Base-by-base conservation (phyloP, 2,797 vertebrate species). In the Sebastes melanostomus region DNA sequence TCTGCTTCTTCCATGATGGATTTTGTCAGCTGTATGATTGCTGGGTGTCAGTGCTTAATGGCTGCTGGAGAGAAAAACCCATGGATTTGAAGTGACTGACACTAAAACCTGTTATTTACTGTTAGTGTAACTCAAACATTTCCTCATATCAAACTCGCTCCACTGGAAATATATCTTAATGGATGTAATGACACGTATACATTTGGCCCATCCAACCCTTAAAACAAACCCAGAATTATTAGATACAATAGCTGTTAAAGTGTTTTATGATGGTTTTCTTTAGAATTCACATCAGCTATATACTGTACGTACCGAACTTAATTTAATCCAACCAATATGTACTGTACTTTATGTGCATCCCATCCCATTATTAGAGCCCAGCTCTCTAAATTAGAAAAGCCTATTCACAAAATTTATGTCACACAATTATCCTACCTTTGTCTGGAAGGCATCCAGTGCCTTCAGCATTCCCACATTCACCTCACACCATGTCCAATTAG, bases 401-500 rank as follows among this genome's bases (percentile, higher is more conserved):
- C 85, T 38, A 56, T 81, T 77, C 67, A 61, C 60, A 30, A 56
- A 76, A 75, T 80, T 20, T 73, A 82, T 86, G 75, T 80, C 54
- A 54, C 46, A 68, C 68, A 81, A 65, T 83, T 81, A 83, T 71
- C 30, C 73, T 63, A 50, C 29, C 68, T 82, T 68, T 38, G 55
- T 76, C 86, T 88, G 81, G 78, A 85, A 87, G 52, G 46, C 82
- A 80, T 86, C 76, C 81, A 70, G 58, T 3, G 60, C 79, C 76
- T 82, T n/a, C 55, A 61, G 67, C 83, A 38, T 68, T 86, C 83
- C 72, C 73, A 62, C 83, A 89, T 90, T 93, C 87, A 80, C 86
- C 84, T 93, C 85, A 84, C 87, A 90, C 85, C 62, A 22, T 74
- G 79, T 88, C 88, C 89, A 90, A 91, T 93, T 93, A 93, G 82